Conservation (phyloP, 2,113 vertebrate species). For the Cyphomyrus discorhynchus region DNA sequence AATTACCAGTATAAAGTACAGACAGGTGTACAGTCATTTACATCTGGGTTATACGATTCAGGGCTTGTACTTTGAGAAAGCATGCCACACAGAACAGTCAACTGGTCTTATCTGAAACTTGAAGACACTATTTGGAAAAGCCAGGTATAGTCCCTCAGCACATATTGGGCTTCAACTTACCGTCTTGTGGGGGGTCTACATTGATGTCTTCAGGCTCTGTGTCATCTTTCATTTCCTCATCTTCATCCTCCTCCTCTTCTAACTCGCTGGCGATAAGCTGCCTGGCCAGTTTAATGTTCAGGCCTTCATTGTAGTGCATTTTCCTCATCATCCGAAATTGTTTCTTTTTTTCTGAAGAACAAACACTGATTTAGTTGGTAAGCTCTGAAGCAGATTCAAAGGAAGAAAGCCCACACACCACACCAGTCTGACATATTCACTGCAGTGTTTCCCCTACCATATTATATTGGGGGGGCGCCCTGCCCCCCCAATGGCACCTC, state of each 20-base stretch:
- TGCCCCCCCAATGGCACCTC: too few species aligned
- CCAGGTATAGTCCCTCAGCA: not conserved
- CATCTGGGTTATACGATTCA: not conserved
- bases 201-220: slow-evolving; percentile 69
- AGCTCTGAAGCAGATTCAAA: not conserved
- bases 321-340: slow-evolving; percentile 97
- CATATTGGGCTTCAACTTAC: slow-evolving; percentile 34
- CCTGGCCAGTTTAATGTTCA: slow-evolving; percentile 91
- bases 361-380: not conserved
- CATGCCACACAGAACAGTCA: not conserved
- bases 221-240: slow-evolving; percentile 78
- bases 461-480: too few species aligned
- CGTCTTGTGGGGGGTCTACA: slow-evolving; percentile 65
- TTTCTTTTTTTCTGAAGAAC: slow-evolving; percentile 74
- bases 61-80: not conserved
- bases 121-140: not conserved
- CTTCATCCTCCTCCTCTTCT: slow-evolving; percentile 65
- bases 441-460: too few species aligned
- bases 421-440: not conserved
- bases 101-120: not conserved
- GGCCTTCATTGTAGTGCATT: slow-evolving; percentile 93
- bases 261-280: slow-evolving; percentile 90
- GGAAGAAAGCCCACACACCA: not conserved
- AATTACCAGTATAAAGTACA: not conserved
- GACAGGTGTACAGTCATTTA: not conserved